These are phyloP conservation scores for Triplophysa siluroides DNA, from an alignment of 2,113 vertebrate species.

Conservation along the genomic window DNA sequence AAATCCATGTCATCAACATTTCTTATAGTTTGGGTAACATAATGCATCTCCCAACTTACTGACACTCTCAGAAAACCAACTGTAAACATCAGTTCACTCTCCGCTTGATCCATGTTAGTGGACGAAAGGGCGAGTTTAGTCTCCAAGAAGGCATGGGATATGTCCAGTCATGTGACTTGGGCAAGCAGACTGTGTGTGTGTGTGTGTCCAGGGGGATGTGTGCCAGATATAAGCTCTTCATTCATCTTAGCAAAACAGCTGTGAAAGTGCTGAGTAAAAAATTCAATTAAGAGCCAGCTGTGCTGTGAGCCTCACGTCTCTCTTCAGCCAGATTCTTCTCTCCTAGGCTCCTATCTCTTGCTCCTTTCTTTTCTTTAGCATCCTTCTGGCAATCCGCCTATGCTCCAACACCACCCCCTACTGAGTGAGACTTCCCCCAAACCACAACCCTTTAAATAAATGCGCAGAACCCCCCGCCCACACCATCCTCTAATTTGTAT, in stretches of 20 bases:
- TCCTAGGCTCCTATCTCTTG: neutral
- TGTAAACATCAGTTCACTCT: neutral
- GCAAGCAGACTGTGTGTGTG: neutral
- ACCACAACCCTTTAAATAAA: conserved; percentile 22
- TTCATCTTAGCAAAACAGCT: conserved; percentile 70
- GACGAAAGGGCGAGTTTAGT: conserved; percentile 5
- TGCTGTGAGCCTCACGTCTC: conserved; percentile 68
- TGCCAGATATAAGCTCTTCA: conserved; percentile 59
- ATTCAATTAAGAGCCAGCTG: conserved; percentile 82
- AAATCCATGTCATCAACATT: too few relatives aligned
- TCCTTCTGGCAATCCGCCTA: conserved; percentile 68
- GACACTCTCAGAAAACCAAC: neutral
- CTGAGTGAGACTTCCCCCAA: conserved; percentile 21
- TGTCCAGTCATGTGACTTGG: neutral
- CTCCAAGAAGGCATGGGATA: neutral
- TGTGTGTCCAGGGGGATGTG: conserved; percentile 47
- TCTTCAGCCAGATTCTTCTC: conserved; percentile 61
- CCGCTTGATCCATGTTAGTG: neutral
- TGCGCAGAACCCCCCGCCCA: neutral
- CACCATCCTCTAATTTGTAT: conserved; percentile 64
- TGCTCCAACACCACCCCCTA: conserved; percentile 27
- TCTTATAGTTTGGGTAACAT: too few relatives aligned
- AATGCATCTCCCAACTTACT: neutral
- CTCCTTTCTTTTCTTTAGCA: conserved; percentile 52
- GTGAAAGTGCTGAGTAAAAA: conserved; percentile 74